Percentiles rank a stretch among this genome's conserved stretches.
phyloP scores from a whole-genome alignment of 2,113 vertebrate genomes.

The Tachuris rubrigastra region DNA sequence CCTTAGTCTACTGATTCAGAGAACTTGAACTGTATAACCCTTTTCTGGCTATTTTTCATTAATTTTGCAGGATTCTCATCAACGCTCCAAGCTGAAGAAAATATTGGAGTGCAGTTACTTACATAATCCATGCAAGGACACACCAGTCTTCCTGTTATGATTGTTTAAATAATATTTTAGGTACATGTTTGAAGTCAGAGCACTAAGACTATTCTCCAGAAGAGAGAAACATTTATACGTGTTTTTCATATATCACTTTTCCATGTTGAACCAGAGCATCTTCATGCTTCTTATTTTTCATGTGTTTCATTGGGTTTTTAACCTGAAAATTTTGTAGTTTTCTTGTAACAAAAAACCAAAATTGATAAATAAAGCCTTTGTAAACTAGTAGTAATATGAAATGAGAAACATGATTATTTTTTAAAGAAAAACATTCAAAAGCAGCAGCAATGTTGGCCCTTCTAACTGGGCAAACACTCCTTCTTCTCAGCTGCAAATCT shows the following conservation, averaged over 20 bases:
- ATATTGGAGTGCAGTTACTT: neutral
- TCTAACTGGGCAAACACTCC: neutral
- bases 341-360: neutral
- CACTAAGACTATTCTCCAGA: neutral
- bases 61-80: neutral
- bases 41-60: neutral
- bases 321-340: neutral
- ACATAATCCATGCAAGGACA: neutral
- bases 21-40: neutral
- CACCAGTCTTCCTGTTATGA: neutral
- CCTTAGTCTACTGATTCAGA: neutral
- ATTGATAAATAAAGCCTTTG: neutral
- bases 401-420: neutral
- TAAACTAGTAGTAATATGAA: neutral
- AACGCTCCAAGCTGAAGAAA: neutral
- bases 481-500: neutral
- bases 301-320: neutral
- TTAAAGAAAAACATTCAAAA: neutral
- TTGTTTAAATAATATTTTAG: neutral
- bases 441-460: neutral
- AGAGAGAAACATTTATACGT: neutral
- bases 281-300: neutral
- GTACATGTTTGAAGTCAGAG: neutral
- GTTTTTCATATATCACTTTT: neutral
- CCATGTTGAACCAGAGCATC: neutral